These are phyloP conservation scores for Amorpha juglandis DNA, from an alignment of 2,888 invertebrate genomes.

Conservation along the genomic window DNA sequence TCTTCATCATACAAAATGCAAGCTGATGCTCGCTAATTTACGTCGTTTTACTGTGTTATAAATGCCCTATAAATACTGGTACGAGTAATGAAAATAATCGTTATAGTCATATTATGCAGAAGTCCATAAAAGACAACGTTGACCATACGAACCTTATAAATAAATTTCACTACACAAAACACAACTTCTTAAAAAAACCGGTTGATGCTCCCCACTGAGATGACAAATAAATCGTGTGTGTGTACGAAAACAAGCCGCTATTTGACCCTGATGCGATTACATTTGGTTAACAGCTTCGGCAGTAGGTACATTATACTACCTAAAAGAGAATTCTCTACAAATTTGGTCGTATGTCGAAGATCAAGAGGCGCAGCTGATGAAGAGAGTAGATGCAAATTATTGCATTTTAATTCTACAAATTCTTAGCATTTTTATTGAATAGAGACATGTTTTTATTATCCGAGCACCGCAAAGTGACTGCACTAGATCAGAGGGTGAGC, in stretches of 20 bases:
- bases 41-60: too few species aligned
- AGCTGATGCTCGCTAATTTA: too few species aligned
- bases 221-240: conserved; percentile 10
- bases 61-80: too few species aligned
- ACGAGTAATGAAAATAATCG: too few species aligned
- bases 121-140: too few species aligned
- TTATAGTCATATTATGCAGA: too few species aligned
- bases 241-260: conserved; percentile 13
- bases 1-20: too few species aligned
- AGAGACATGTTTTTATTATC: too few species aligned
- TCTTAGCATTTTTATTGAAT: too few species aligned
- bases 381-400: neutral
- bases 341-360: neutral
- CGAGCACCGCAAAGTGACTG: too few species aligned
- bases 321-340: neutral
- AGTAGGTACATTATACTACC: neutral
- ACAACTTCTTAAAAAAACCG: conserved; percentile 2
- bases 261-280: conserved; percentile 17
- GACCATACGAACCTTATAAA: too few species aligned
- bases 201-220: neutral
- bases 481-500: too few species aligned
- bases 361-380: neutral
- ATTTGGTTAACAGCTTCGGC: neutral
- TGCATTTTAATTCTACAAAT: neutral
- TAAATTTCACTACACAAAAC: neutral